Percentiles rank a stretch among this genome's conserved stretches.
phyloP scores from a whole-genome alignment of 2,113 vertebrate species.

The Glaucomys volans region DNA sequence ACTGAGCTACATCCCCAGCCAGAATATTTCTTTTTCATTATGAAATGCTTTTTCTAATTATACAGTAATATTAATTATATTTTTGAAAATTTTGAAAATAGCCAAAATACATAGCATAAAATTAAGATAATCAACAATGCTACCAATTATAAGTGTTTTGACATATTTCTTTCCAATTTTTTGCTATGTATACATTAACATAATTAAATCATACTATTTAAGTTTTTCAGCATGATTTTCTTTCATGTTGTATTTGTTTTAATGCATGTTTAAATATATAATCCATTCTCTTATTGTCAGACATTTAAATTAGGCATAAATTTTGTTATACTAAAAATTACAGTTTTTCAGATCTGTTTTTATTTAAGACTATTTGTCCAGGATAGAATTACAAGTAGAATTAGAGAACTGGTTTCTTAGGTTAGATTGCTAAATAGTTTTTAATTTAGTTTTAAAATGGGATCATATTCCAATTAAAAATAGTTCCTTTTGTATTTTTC shows the following conservation, averaged over 20 bases:
- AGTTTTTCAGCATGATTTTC: not conserved
- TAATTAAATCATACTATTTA: conserved; percentile 19
- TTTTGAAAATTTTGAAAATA: not conserved
- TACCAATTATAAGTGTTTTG: not conserved
- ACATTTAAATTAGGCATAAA: not conserved
- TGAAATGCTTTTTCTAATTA: not conserved
- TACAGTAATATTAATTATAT: not conserved
- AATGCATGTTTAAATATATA: not conserved
- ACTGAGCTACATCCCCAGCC: too few relatives aligned
- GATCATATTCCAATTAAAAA: not conserved
- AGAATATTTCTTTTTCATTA: not conserved
- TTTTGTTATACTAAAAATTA: conserved; percentile 13
- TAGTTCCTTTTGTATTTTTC: not conserved
- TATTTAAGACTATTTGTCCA: not conserved
- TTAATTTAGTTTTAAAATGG: conserved; percentile 20
- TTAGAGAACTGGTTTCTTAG: not conserved
- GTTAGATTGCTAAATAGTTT: not conserved
- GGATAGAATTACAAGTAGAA: not conserved
- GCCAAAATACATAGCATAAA: not conserved
- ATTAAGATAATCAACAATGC: not conserved
- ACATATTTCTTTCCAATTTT: not conserved
- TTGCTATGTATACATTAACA: not conserved
- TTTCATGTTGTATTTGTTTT: conserved; percentile 30
- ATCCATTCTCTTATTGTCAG: conserved; percentile 9
- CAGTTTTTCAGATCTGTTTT: not conserved